These are phyloP conservation scores for Phortica variegata DNA, from an alignment of 1,140 invertebrate genomes.

Conservation along the genomic window DNA sequence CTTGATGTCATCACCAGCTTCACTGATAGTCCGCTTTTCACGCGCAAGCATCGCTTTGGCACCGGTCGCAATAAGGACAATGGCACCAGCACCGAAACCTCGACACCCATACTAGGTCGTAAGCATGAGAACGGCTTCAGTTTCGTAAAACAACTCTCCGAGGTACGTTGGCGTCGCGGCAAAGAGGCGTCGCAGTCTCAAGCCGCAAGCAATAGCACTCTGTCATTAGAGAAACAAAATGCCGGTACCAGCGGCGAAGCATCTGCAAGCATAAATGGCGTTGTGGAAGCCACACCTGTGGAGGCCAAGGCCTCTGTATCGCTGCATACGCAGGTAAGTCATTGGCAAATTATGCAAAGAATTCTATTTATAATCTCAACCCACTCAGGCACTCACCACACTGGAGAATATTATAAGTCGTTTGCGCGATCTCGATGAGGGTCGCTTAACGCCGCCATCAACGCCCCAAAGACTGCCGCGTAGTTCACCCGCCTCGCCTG, in stretches of 20 bases:
- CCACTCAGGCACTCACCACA: slow-evolving; percentile 58
- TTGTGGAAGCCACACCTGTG: slow-evolving; percentile 46
- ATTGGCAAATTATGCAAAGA: neutral
- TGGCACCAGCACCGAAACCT: slow-evolving; percentile 31
- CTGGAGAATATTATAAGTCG: slow-evolving; percentile 62
- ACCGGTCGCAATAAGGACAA: slow-evolving; percentile 37
- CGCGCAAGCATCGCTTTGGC: slow-evolving; percentile 53
- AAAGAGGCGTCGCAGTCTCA: slow-evolving; percentile 22
- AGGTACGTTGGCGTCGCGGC: slow-evolving; percentile 43
- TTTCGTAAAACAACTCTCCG: slow-evolving; percentile 51
- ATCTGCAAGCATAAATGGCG: slow-evolving; percentile 22
- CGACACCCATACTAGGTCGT: slow-evolving; percentile 40
- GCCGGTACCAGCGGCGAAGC: slow-evolving; percentile 4
- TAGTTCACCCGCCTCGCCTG: slow-evolving; percentile 71
- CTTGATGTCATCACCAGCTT: slow-evolving; percentile 56
- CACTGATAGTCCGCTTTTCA: slow-evolving; percentile 56
- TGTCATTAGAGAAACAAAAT: slow-evolving; percentile 18
- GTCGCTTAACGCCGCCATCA: slow-evolving; percentile 58
- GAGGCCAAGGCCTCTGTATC: slow-evolving; percentile 56
- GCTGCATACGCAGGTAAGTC: slow-evolving; percentile 58
- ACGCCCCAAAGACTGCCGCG: slow-evolving; percentile 67
- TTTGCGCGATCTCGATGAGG: slow-evolving; percentile 59
- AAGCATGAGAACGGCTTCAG: slow-evolving; percentile 52
- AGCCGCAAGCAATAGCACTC: slow-evolving; percentile 25
- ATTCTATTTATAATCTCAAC: neutral